Evolutionary conservation across 2,888 invertebrate species (phyloP), one percentile per base, ranked within the genome.

Genomic region (Lasioglossum oenotherae): DNA sequence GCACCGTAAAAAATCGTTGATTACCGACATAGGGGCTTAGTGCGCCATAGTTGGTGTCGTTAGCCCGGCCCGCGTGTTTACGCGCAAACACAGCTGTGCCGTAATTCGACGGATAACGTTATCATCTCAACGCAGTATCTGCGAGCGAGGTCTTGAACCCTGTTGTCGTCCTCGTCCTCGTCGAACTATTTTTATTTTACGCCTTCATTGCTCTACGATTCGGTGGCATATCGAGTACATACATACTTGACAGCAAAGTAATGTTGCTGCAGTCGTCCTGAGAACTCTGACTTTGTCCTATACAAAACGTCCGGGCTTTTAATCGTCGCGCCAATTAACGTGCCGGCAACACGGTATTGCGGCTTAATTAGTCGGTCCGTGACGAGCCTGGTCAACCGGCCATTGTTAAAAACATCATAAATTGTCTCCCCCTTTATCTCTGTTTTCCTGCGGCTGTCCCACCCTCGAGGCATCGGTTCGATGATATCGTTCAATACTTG

Each of bases 261-360:
- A 75, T 72, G 64, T 27, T 71, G 46, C 19, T 14, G 35, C 79
- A 49, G 53, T 71, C 74, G 53, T 79, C 74, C 81, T 78, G 23
- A 78, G 86, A 72, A 80, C 78, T 86, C 80, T 80, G 86, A 83
- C 86, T 86, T 87, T 86, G 87, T 46, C 75, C 76, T 80, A 73
- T 81, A 75, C 76, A 46, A 78, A 87, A 81, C 64, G 73, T 60
- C 53, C 78, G 57, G 74, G 31, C 5, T 84, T 87, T 87, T 84
- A 87, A 87, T 82, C 87, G 82, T 41, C 41, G 19, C 23, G 27
- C 80, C 84, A 87, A 87, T 87, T 87, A 87, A 87, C 82, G 49
- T n/a, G 31, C 74, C 71, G 53, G 57, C 76, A 23, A 74, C 53
- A 73, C n/a, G 60, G 57, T 74, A 57, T 74, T 23, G 74, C 76